Base-by-base conservation (phyloP, 2,113 vertebrate species). In the Shinisaurus crocodilurus region DNA sequence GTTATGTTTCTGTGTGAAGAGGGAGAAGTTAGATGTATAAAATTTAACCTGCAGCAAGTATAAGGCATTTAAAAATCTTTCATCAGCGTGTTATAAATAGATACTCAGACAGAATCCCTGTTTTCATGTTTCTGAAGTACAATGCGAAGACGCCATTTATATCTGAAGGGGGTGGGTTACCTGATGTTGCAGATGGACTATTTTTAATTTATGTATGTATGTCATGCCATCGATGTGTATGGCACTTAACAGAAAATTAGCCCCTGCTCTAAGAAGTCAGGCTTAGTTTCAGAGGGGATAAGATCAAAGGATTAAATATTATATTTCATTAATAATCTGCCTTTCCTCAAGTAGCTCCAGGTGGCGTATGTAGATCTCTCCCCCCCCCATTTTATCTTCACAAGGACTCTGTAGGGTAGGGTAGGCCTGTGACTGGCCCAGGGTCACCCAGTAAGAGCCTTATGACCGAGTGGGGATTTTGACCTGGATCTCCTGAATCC, bases 121-220 rank as follows among this genome's bases (percentile, higher is more conserved):
- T 48, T 5, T 69, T 1, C n/a, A n/a, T 34, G 70, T 75, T 89
- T 29, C 82, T 29, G 67, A 90, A n/a, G 70, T 1, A 0, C 82
- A 43, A 40, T 5, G 7, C 29, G 7, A 32, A 0, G 67, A n/a
- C 85, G 37, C 23, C 37, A 69, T 29, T n/a, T 0, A 0, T 54
- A 32, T 72, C n/a, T 77, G 7, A 27, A 29, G 69, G 63, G 0
- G 6, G 43, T 13, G 0, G 0, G 87, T 77, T 34, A 10, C 0
- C 82, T 50, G 37, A 25, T 76, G 15, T 9, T 0, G 74, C 74
- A 75, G n/a, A 40, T 75, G 5, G 50, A 37, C 43, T 23, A n/a
- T 57, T 82, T 60, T 6, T 60, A n/a, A n/a, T 82, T 4, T 27
- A 4, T 63, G 27, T 48, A 45, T 75, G n/a, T 37, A 3, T 12